Evolutionary conservation across 2,797 vertebrate genomes (phyloP), one percentile per base, ranked within the genome.

Genomic region (Enteromius radiatus): DNA sequence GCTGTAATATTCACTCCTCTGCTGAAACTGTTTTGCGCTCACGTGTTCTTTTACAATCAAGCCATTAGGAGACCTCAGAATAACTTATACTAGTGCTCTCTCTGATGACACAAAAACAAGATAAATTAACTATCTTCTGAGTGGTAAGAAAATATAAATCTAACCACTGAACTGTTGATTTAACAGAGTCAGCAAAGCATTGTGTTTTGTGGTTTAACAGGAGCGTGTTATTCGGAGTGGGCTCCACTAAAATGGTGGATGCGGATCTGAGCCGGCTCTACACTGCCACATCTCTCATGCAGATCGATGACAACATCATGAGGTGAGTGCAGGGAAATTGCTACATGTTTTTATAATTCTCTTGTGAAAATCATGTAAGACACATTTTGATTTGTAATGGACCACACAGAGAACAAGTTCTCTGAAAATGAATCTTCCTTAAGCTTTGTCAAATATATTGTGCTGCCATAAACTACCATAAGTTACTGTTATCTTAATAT

Each of bases 291-390:
- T 99, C 98, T n/a, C 96, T 99, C 83, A 99, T 97, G 96, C 98
- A 99, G 93, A 99, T 99, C 0, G 98, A 99, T n/a, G 98, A 99
- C 89, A 97, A 93, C 0, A 93, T 99, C 90, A 99, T 99, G 98
- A 97, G 98, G 98, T 99, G 86, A 69, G 92, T 78, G 68, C 21
- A 9, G 45, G 1, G 5, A 31, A 15, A 23, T 74, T 45, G 10
- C 19, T 14, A 45, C 12, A 41, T 45, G 17, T n/a, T 28, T 75
- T 23, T 45, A 17, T 17, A 33, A 19, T 49, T 49, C 15, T 31
- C 26, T 76, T 76, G 63, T 77, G 65, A 64, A 63, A 76, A 33
- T 2, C 2, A 38, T 5, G 28, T 1, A 1, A 21, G 10, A 45
- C 8, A 4, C 1, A 61, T 6, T 78, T 64, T 47, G n/a, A 71